Evolutionary conservation across 2,888 invertebrate species (phyloP).

Genomic region (Drosophila rellima): DNA sequence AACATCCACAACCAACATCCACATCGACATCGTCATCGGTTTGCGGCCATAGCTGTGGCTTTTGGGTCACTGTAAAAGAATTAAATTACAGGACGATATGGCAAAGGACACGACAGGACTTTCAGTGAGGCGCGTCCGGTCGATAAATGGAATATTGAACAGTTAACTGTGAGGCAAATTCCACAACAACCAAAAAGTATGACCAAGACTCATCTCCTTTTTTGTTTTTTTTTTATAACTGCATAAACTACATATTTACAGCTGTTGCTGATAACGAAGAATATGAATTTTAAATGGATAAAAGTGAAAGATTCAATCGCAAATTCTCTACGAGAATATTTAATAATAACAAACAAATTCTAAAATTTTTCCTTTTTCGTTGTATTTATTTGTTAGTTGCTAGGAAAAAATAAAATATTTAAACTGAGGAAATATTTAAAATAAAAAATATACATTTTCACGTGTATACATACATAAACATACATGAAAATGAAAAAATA

Average conservation of each 20-base stretch:
- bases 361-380: no score
- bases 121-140: constrained; percentile 19
- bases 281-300: constrained; percentile 6
- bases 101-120: constrained; percentile 22
- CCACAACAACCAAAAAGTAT: not conserved
- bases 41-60: constrained; percentile 45
- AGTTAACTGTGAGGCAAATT: constrained; percentile 27
- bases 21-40: constrained; percentile 12
- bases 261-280: not conserved
- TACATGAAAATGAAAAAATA: no score
- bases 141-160: constrained; percentile 53
- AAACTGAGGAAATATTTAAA: no score
- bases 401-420: no score
- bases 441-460: no score
- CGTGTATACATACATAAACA: no score
- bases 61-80: constrained; percentile 58
- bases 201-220: not conserved
- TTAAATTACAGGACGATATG: constrained; percentile 59
- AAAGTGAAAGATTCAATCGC: not conserved
- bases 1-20: constrained; percentile 2
- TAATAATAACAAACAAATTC: no score
- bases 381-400: no score
- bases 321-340: not conserved
- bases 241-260: constrained; percentile 3
- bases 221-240: not conserved